These are phyloP conservation scores for Oryzias melastigma DNA, from an alignment of 2,113 vertebrate species.

Conservation along the genomic window DNA sequence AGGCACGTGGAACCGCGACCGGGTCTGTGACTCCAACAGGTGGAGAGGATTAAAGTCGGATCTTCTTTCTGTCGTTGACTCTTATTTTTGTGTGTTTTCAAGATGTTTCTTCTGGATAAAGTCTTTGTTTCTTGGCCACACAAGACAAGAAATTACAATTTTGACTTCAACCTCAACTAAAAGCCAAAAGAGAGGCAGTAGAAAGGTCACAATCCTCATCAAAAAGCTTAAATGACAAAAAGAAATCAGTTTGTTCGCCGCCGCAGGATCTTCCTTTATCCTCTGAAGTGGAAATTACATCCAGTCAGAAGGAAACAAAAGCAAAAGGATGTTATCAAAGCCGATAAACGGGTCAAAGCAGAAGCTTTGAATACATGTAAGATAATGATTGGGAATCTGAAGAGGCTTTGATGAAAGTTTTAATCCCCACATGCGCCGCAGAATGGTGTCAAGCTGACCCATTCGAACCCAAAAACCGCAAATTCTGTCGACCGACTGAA, in stretches of 20 bases:
- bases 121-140: slow-evolving; percentile 31
- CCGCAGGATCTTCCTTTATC: too few relatives aligned
- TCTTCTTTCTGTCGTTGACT: slow-evolving; percentile 18
- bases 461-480: neutral
- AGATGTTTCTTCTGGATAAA: slow-evolving; percentile 38
- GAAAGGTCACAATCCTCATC: too few relatives aligned
- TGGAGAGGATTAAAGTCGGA: slow-evolving; percentile 49
- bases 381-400: neutral
- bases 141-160: neutral
- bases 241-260: neutral
- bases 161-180: too few relatives aligned
- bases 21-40: slow-evolving; percentile 1
- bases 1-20: slow-evolving; percentile 6
- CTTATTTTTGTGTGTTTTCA: slow-evolving; percentile 14
- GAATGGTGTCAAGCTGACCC: neutral
- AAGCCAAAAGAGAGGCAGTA: too few relatives aligned
- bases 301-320: neutral
- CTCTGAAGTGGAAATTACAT: too few relatives aligned
- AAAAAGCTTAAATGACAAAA: too few relatives aligned
- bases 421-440: neutral
- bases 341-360: neutral
- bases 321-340: neutral
- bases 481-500: neutral
- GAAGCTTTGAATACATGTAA: neutral
- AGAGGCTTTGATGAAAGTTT: neutral